These are phyloP conservation scores for Rafetus swinhoei DNA, from an alignment of 2,113 vertebrate species.

Conservation along the genomic window DNA sequence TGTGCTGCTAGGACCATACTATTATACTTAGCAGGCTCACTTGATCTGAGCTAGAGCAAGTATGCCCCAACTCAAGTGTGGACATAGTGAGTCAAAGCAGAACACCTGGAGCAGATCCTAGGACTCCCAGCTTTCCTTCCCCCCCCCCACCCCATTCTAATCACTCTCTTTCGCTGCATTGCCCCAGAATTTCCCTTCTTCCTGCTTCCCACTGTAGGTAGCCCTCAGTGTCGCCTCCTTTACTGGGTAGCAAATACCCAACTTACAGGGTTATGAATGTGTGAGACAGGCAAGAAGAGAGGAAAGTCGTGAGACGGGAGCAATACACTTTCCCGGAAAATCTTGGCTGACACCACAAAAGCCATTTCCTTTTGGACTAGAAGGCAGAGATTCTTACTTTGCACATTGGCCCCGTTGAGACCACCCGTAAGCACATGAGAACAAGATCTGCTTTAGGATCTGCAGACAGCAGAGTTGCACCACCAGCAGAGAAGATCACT, in stretches of 20 bases:
- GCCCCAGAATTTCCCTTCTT: accelerated
- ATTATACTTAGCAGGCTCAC: not conserved
- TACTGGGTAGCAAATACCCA: not conserved
- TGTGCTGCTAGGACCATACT: not conserved
- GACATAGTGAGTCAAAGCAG: not conserved
- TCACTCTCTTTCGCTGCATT: accelerated
- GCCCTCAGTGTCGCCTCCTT: not conserved
- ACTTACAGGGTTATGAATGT: not conserved
- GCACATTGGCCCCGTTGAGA: not conserved
- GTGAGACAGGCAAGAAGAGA: conserved; percentile 39
- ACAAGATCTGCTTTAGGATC: accelerated
- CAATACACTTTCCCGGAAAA: conserved; percentile 66
- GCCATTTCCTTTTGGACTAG: conserved; percentile 28
- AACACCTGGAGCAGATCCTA: not conserved
- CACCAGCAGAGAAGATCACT: not conserved
- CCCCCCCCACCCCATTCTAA: not conserved
- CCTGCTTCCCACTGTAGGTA: not conserved
- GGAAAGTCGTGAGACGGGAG: conserved; percentile 21
- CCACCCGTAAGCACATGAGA: not conserved
- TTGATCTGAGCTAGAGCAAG: not conserved
- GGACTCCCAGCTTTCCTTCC: not conserved
- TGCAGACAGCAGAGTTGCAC: accelerated
- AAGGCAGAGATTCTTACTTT: accelerated
- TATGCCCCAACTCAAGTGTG: not conserved
- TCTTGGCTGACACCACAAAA: conserved; percentile 33